phyloP scores from a whole-genome alignment of 2,113 vertebrate species.

The Gobio gobio region DNA sequence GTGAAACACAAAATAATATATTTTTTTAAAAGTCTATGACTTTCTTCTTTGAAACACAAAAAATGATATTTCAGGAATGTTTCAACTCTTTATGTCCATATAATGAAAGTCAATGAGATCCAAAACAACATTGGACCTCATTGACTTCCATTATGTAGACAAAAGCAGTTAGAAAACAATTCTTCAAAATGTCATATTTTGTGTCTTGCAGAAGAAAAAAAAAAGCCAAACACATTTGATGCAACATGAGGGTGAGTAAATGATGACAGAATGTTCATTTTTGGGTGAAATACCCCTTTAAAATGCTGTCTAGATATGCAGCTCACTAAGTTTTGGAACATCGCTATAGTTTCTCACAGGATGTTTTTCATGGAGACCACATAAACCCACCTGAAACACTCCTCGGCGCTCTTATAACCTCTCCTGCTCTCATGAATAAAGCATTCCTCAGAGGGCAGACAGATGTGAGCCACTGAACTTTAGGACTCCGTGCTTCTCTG shows the following conservation, averaged over 20 bases:
- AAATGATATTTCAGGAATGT: too few species aligned
- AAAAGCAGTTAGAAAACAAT: too few species aligned
- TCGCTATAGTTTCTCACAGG: constrained; percentile 6
- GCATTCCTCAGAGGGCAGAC: constrained; percentile 44
- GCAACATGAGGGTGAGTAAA: neutral
- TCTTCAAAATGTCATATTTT: too few species aligned
- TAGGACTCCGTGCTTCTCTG: constrained; percentile 37
- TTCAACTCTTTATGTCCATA: neutral
- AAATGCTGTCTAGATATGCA: neutral
- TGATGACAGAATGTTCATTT: neutral
- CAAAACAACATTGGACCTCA: neutral
- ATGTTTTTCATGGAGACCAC: constrained; percentile 42
- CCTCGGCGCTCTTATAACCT: constrained; percentile 23
- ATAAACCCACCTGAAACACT: constrained; percentile 30
- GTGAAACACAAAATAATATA: too few species aligned
- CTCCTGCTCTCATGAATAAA: constrained; percentile 48
- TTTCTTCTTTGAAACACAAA: too few species aligned
- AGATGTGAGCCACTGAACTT: constrained; percentile 49
- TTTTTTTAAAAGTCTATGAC: too few species aligned
- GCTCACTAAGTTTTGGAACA: neutral
- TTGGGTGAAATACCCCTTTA: neutral
- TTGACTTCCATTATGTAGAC: too few species aligned
- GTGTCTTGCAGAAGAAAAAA: too few species aligned
- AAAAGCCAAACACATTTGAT: neutral
- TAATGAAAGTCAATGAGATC: neutral